Percentiles rank a stretch among this genome's conserved stretches.
Conservation (phyloP, 2,797 vertebrate genomes). For the Onychomys leucogaster region DNA sequence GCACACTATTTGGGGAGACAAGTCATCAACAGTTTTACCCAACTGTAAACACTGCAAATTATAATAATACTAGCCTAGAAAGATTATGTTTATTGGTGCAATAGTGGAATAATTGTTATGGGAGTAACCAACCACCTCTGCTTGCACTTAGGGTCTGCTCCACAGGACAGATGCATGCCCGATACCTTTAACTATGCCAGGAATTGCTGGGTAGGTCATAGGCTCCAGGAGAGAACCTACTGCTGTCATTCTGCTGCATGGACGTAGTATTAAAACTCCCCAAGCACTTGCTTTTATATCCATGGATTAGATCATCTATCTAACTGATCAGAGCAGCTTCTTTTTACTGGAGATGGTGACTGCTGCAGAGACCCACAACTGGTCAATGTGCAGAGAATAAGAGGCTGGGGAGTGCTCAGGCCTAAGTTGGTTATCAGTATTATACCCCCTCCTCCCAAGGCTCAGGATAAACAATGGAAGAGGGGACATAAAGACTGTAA, state of each 20-base stretch:
- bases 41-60: too few species aligned
- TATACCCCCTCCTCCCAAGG: background rate
- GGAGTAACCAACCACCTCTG: background rate
- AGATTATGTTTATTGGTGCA: background rate
- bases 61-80: background rate
- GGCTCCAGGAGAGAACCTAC: background rate
- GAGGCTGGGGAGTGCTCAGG: background rate
- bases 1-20: background rate
- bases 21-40: background rate
- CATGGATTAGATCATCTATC: background rate
- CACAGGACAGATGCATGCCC: background rate
- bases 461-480: background rate
- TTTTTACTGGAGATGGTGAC: background rate
- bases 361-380: background rate
- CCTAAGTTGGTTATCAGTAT: background rate
- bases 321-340: background rate
- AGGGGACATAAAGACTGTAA: background rate
- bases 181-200: background rate
- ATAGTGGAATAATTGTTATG: background rate
- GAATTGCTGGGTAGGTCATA: background rate
- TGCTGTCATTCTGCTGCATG: background rate
- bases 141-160: background rate
- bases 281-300: too few species aligned
- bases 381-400: background rate
- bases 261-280: background rate